phyloP scores from a whole-genome alignment of 2,113 vertebrate species.

The Echinops telfairi region DNA sequence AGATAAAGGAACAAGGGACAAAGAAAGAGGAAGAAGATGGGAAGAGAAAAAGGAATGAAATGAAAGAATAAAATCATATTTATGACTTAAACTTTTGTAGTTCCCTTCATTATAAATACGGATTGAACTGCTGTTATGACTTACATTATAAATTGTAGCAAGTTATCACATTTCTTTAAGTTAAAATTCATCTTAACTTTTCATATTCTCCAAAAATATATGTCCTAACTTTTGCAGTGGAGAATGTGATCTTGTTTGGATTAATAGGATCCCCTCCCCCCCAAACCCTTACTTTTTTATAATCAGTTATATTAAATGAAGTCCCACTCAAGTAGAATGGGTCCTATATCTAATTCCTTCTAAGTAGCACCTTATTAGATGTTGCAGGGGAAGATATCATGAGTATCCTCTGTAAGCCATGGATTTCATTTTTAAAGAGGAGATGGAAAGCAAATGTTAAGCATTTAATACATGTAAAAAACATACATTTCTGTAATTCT shows the following conservation, averaged over 20 bases:
- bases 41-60: neutral
- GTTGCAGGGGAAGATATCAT: neutral
- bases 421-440: slow-evolving; percentile 3
- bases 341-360: neutral
- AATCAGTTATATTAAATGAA: neutral
- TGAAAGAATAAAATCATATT: neutral
- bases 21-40: neutral
- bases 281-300: neutral
- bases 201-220: neutral
- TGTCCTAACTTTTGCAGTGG: neutral
- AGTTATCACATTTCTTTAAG: neutral
- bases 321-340: neutral
- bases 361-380: neutral
- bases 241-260: neutral
- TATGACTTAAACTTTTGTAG: neutral
- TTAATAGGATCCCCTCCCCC: too few relatives aligned
- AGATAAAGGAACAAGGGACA: neutral
- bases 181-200: slow-evolving; percentile 35
- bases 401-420: neutral
- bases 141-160: neutral
- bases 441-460: neutral
- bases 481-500: neutral
- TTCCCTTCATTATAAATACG: neutral
- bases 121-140: neutral
- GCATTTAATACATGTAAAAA: neutral